Evolutionary conservation across 2,797 vertebrate species (phyloP).

Genomic region (Arrhamphus sclerolepis): DNA sequence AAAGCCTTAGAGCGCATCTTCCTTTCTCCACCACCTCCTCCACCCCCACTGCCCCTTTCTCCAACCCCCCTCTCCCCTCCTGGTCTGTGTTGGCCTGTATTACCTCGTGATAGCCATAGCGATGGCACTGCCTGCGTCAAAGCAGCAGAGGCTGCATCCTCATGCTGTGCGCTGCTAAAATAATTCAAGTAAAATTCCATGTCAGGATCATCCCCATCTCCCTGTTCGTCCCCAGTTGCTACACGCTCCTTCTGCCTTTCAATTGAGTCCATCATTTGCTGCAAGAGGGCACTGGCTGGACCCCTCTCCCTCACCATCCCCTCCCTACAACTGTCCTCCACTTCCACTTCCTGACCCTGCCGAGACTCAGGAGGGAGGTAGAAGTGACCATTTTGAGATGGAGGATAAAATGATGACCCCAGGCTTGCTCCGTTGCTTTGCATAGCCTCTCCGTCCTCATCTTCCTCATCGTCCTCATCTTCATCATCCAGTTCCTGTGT

Average conservation of each 20-base stretch:
- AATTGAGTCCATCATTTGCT: slow-evolving; percentile 95
- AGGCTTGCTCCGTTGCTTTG: slow-evolving; percentile 77
- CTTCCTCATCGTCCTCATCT: slow-evolving; percentile 85
- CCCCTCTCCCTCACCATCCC: slow-evolving; percentile 81
- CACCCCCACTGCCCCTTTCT: slow-evolving; percentile 80
- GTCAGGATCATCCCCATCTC: slow-evolving; percentile 88
- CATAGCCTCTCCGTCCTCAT: slow-evolving; percentile 82
- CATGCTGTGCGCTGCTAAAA: slow-evolving; percentile 89
- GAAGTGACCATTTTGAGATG: slow-evolving; percentile 91
- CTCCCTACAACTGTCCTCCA: slow-evolving; percentile 59
- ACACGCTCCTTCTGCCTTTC: slow-evolving; percentile 87
- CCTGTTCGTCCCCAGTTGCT: slow-evolving; percentile 84
- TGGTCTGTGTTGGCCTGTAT: slow-evolving; percentile 67
- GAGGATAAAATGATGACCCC: slow-evolving; percentile 80
- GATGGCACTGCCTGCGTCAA: slow-evolving; percentile 76
- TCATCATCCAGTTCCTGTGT: slow-evolving; percentile 83
- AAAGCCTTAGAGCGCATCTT: slow-evolving; percentile 99
- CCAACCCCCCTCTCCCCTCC: slow-evolving; percentile 69
- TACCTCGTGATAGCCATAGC: slow-evolving; percentile 76
- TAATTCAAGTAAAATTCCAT: slow-evolving; percentile 99
- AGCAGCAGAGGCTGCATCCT: slow-evolving; percentile 83
- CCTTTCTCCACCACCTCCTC: slow-evolving; percentile 85
- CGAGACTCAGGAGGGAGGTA: slow-evolving; percentile 82
- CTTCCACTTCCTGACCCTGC: slow-evolving; percentile 70
- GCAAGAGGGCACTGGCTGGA: slow-evolving; percentile 91